phyloP scores from a whole-genome alignment of 2,888 invertebrate genomes.

The Athetis lepigone region DNA sequence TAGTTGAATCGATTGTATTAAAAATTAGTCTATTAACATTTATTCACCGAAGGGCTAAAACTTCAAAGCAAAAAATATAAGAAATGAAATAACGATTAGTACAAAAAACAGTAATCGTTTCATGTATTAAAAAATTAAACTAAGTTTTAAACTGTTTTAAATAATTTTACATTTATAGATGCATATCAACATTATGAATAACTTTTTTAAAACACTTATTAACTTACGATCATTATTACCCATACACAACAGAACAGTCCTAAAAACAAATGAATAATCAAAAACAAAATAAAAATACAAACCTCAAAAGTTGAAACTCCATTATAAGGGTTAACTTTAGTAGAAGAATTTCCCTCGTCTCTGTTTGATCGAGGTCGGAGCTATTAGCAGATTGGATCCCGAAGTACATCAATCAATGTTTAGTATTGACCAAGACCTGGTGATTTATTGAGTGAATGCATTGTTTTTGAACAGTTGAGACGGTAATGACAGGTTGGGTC shows the following conservation, averaged over 20 bases:
- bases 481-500: conserved; percentile 37
- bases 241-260: background rate
- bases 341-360: conserved; percentile 72
- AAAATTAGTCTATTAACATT: too few relatives aligned
- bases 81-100: too few relatives aligned
- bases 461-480: conserved; percentile 56
- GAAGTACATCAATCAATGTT: conserved; percentile 69
- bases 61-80: too few relatives aligned
- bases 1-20: too few relatives aligned
- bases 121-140: too few relatives aligned
- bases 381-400: conserved; percentile 76
- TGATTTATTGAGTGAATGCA: conserved; percentile 70
- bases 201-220: too few relatives aligned
- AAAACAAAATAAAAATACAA: conserved; percentile 24
- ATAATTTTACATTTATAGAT: too few relatives aligned
- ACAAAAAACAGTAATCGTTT: too few relatives aligned
- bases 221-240: too few relatives aligned
- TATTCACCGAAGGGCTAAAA: too few relatives aligned
- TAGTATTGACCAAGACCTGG: conserved; percentile 60
- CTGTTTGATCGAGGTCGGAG: conserved; percentile 72
- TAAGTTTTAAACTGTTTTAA: too few relatives aligned
- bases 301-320: conserved; percentile 67
- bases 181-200: too few relatives aligned
- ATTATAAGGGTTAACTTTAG: conserved; percentile 71
- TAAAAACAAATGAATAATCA: conserved; percentile 36